Evolutionary conservation across 1,140 invertebrate genomes (phyloP).

Genomic region (Macrobrachium nipponense): DNA sequence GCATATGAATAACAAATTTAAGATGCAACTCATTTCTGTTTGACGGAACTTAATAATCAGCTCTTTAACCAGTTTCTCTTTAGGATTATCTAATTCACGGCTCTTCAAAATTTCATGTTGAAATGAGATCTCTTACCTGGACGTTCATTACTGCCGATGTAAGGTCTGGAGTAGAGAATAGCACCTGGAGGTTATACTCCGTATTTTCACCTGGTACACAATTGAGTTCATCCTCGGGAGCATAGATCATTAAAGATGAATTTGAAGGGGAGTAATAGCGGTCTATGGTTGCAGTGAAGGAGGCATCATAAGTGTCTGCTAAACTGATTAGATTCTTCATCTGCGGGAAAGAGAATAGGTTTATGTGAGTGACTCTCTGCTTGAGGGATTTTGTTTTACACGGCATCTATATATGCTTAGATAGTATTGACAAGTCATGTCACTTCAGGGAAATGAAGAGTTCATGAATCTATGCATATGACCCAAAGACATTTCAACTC

Average conservation of each 20-base stretch:
- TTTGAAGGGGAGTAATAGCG: conserved; percentile 23
- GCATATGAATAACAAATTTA: no score
- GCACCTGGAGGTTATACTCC: background rate
- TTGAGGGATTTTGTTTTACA: no score
- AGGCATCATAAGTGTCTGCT: background rate
- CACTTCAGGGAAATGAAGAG: no score
- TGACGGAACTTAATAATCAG: no score
- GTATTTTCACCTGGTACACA: background rate
- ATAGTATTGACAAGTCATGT: no score
- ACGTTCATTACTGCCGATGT: background rate
- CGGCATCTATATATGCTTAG: no score
- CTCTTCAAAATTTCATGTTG: background rate
- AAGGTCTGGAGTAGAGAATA: background rate
- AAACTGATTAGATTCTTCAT: conserved; percentile 7
- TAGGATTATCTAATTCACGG: background rate
- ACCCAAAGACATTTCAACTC: no score
- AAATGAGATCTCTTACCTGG: background rate
- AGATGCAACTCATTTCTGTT: no score
- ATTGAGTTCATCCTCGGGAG: conserved; percentile 5
- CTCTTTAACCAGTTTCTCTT: background rate
- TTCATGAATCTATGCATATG: no score
- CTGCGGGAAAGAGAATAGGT: background rate
- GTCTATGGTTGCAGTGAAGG: background rate
- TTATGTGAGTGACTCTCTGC: background rate
- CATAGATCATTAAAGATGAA: conserved; percentile 13